Percentiles rank a stretch among this genome's conserved stretches.
phyloP scores from a whole-genome alignment of 2,113 vertebrate genomes.

The Ploceus nigricollis region DNA sequence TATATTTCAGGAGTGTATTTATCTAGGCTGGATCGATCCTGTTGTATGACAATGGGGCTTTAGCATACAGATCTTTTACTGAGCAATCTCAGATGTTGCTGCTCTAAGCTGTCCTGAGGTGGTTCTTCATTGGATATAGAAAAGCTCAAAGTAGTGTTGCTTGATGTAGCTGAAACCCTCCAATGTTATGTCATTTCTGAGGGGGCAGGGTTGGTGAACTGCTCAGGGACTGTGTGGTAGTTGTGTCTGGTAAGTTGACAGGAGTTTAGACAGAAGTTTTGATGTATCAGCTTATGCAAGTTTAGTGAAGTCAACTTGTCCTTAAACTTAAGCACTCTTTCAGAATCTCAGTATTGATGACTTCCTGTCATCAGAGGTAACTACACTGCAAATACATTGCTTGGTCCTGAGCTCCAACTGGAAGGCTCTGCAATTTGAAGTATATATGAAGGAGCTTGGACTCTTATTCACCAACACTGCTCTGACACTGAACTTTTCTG shows the following conservation, averaged over 20 bases:
- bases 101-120: background rate
- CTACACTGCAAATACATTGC: background rate
- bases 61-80: background rate
- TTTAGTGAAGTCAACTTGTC: background rate
- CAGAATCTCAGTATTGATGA: background rate
- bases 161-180: background rate
- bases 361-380: background rate
- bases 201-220: background rate
- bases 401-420: background rate
- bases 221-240: background rate
- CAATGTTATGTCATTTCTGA: background rate
- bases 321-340: background rate
- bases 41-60: background rate
- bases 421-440: background rate
- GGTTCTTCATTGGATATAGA: background rate
- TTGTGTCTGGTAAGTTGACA: background rate
- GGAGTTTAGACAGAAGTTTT: background rate
- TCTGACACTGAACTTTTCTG: background rate
- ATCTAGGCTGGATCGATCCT: background rate
- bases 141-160: background rate
- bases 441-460: background rate
- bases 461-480: background rate
- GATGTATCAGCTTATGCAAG: background rate
- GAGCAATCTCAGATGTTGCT: background rate
- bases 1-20: background rate